A percentile compares a stretch with the other conserved stretches of the same genome.
Conservation (phyloP, 1,140 invertebrate species). For the Trigoniulus corallinus region DNA sequence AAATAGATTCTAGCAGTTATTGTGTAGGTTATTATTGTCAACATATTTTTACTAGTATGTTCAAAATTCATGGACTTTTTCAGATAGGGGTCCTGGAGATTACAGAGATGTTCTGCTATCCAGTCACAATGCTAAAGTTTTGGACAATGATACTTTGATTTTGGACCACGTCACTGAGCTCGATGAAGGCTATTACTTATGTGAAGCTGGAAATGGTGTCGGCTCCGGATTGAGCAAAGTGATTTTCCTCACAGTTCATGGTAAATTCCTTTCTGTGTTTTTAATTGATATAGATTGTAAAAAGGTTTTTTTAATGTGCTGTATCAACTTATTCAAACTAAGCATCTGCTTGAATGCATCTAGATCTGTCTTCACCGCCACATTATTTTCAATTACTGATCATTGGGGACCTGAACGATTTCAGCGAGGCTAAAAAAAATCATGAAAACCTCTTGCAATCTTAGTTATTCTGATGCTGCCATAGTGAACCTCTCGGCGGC, state of each 20-base stretch:
- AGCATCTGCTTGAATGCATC: neutral
- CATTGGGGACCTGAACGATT: too few species aligned
- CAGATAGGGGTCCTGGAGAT: too few species aligned
- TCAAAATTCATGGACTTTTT: too few species aligned
- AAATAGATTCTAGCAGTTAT: too few species aligned
- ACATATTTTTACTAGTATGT: too few species aligned
- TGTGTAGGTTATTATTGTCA: too few species aligned
- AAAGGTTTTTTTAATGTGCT: neutral
- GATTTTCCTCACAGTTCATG: constrained; percentile 28
- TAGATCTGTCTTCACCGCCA: neutral
- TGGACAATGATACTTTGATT: constrained; percentile 23
- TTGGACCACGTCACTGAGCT: constrained; percentile 19
- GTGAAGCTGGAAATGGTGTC: constrained; percentile 31
- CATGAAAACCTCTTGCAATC: too few species aligned
- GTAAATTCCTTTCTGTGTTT: constrained; percentile 21
- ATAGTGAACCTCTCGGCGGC: too few species aligned
- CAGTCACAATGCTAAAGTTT: neutral
- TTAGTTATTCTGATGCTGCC: too few species aligned
- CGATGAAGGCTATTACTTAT: constrained; percentile 32
- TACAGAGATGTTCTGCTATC: neutral
- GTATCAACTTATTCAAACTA: neutral
- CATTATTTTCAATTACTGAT: neutral
- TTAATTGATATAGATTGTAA: neutral
- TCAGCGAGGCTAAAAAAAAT: too few species aligned
- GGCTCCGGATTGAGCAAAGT: constrained; percentile 29